Conservation (phyloP, 1,140 invertebrate genomes). For the Berghia stephanieae region DNA sequence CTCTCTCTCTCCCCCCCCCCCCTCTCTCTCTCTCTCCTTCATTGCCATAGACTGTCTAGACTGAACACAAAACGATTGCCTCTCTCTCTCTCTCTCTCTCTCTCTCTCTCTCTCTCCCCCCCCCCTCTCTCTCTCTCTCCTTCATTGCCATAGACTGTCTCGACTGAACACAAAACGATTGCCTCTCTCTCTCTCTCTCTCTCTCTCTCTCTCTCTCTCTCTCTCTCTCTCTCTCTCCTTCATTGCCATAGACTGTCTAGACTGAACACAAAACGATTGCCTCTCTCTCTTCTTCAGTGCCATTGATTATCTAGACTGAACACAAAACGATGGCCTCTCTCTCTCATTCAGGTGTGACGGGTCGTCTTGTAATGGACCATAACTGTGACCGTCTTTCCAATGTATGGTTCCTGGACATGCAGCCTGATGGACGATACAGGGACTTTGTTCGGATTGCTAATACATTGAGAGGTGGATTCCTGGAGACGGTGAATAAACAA, state of each 20-base stretch:
- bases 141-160: too few species aligned
- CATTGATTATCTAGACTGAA: neutral
- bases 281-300: neutral
- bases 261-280: too few species aligned
- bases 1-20: too few species aligned
- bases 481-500: constrained; percentile 31
- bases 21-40: too few species aligned
- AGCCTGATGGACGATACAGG: constrained; percentile 48
- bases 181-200: neutral
- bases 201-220: neutral
- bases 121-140: too few species aligned
- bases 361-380: constrained; percentile 47
- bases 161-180: too few species aligned
- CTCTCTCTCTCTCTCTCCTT: neutral
- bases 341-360: constrained; percentile 49
- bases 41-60: too few species aligned
- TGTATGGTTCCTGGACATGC: constrained; percentile 57
- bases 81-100: too few species aligned
- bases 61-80: too few species aligned
- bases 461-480: constrained; percentile 27
- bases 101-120: too few species aligned
- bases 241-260: neutral
- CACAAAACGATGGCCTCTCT: too few species aligned
- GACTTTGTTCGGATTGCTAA: constrained; percentile 36
- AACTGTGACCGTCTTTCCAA: constrained; percentile 53